Conservation (phyloP, 2,888 invertebrate genomes). For the Hedychridium roseum region DNA sequence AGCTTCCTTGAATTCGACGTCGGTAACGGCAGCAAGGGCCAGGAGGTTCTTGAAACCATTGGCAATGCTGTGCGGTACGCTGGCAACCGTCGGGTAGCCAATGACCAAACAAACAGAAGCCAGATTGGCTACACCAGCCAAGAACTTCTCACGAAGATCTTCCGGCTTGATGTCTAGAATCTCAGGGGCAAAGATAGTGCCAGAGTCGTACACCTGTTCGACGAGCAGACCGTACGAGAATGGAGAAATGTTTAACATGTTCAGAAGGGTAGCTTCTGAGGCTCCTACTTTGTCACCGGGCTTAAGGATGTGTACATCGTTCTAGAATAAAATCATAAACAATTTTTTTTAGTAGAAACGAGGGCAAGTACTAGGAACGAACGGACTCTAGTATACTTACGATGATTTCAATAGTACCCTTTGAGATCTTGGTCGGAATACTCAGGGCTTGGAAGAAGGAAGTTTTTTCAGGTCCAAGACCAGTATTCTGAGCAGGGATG, state of each 20-base stretch:
- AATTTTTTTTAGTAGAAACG: too few relatives aligned
- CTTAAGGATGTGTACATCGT: slow-evolving; percentile 90
- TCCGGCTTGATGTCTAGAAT: slow-evolving; percentile 98
- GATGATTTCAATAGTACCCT: slow-evolving; percentile 99
- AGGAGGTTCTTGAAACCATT: slow-evolving; percentile 98
- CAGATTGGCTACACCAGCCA: slow-evolving; percentile 93
- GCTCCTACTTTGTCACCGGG: slow-evolving; percentile 98
- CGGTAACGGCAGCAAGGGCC: slow-evolving; percentile 95
- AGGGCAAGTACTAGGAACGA: neutral
- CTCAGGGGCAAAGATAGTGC: slow-evolving; percentile 95
- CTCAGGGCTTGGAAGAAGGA: slow-evolving; percentile 99
- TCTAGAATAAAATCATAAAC: slow-evolving; percentile 60
- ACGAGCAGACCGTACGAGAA: slow-evolving; percentile 98
- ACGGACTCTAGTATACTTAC: slow-evolving; percentile 66
- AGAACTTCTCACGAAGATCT: slow-evolving; percentile 89
- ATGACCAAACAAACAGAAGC: slow-evolving; percentile 92
- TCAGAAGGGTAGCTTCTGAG: slow-evolving; percentile 97
- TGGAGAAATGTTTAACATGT: slow-evolving; percentile 99
- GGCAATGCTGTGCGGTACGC: slow-evolving; percentile 96
- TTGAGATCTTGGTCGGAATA: slow-evolving; percentile 99
- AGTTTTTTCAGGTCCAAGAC: slow-evolving; percentile 98
- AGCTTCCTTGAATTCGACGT: slow-evolving; percentile 95
- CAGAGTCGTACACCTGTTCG: slow-evolving; percentile 97
- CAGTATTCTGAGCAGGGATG: slow-evolving; percentile 99
- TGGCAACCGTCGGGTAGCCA: slow-evolving; percentile 96